These are phyloP conservation scores for Neogale vison DNA, from an alignment of 2,113 vertebrate genomes.

Conservation along the genomic window DNA sequence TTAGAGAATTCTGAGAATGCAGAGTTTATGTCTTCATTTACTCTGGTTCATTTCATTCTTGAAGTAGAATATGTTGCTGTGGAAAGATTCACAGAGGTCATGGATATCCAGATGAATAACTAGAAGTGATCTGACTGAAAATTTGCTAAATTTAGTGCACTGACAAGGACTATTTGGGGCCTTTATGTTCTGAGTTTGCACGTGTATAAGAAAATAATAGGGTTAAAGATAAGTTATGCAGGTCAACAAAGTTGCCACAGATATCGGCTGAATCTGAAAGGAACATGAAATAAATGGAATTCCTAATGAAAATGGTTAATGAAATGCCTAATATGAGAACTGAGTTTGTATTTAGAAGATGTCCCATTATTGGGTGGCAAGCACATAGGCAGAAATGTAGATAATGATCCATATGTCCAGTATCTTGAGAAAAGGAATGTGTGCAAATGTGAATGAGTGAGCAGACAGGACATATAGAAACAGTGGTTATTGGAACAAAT, in stretches of 20 bases:
- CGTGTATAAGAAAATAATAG: constrained; percentile 46
- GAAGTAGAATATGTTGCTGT: neutral
- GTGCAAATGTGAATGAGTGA: neutral
- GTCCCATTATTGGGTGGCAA: neutral
- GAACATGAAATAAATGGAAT: constrained; percentile 27
- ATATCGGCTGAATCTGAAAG: constrained; percentile 56
- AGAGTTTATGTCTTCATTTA: neutral
- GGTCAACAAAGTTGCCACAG: constrained; percentile 32
- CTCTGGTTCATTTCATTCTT: constrained; percentile 41
- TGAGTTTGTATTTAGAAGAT: constrained; percentile 37
- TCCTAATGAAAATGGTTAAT: constrained; percentile 71
- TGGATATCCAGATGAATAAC: constrained; percentile 6
- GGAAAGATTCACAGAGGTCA: constrained; percentile 49
- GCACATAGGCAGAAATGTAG: neutral
- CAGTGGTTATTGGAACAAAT: constrained; percentile 28
- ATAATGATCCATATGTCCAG: neutral
- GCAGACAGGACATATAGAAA: constrained; percentile 27
- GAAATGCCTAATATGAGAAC: constrained; percentile 57
- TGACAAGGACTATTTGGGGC: constrained; percentile 39
- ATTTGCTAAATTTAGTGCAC: constrained; percentile 60
- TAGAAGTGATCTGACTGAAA: constrained; percentile 53
- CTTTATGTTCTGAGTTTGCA: constrained; percentile 44
- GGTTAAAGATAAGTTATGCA: constrained; percentile 32
- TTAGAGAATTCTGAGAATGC: constrained; percentile 39
- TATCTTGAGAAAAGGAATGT: neutral